These are phyloP conservation scores for Ichneumoninae sp. DNA, from an alignment of 2,888 invertebrate genomes.

Conservation along the genomic window DNA sequence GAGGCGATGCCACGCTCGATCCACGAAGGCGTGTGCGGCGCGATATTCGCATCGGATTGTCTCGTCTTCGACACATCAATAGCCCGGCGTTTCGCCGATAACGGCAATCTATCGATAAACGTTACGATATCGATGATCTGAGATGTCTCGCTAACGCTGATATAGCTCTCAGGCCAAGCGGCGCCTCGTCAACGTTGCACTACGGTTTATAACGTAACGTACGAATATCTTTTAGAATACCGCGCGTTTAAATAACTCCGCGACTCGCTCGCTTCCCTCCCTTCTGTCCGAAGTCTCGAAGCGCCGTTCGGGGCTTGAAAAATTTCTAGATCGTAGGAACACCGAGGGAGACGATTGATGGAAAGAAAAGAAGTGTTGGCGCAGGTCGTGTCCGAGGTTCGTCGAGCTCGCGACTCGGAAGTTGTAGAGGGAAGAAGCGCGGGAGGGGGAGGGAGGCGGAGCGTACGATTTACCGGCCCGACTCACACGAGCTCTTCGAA, in stretches of 20 bases:
- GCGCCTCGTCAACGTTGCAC: conserved; percentile 22
- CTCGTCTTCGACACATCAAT: conserved; percentile 99
- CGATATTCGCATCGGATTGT: conserved; percentile 99
- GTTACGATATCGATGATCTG: conserved; percentile 98
- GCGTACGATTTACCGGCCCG: neutral
- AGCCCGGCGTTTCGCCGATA: conserved; percentile 99
- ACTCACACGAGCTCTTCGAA: conserved; percentile 27
- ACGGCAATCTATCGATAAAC: conserved; percentile 99
- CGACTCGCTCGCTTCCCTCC: conserved; percentile 28
- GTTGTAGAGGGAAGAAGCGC: neutral
- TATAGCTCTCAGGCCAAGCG: conserved; percentile 19
- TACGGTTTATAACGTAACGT: conserved; percentile 40
- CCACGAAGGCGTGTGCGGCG: conserved; percentile 99
- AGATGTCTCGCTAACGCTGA: conserved; percentile 71
- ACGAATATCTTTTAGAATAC: conserved; percentile 30
- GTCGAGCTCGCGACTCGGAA: neutral
- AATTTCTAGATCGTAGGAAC: neutral
- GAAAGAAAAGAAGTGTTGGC: neutral
- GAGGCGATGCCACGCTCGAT: conserved; percentile 99
- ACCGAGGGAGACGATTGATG: neutral
- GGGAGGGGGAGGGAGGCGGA: neutral
- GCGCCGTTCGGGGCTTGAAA: neutral
- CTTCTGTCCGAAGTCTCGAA: conserved; percentile 14
- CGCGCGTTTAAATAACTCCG: conserved; percentile 14
- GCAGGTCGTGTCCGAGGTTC: neutral